phyloP scores from a whole-genome alignment of 2,888 invertebrate species.

The Phrixothrix hirtus region DNA sequence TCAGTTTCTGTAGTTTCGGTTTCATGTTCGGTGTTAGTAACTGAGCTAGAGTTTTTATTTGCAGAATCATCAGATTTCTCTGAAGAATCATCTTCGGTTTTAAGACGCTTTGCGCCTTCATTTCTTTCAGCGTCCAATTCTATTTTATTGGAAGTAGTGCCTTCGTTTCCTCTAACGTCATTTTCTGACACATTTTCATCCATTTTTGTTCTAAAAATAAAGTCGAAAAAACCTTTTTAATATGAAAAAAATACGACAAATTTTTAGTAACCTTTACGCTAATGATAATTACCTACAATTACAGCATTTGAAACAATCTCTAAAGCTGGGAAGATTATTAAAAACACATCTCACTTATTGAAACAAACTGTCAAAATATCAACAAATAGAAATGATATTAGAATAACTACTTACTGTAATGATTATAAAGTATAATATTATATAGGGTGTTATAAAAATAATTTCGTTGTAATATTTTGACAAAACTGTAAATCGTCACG shows the following conservation, averaged over 20 bases:
- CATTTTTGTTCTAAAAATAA: constrained; percentile 45
- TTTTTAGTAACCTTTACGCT: too few species aligned
- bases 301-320: background rate
- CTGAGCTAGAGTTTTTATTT: constrained; percentile 6
- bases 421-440: too few species aligned
- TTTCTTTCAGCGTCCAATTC: constrained; percentile 21
- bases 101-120: constrained; percentile 44
- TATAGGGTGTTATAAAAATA: too few species aligned
- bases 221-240: constrained; percentile 33
- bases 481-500: too few species aligned
- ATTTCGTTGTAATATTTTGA: too few species aligned
- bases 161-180: constrained; percentile 28
- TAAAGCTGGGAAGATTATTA: too few species aligned
- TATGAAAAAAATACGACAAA: background rate
- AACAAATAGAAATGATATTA: too few species aligned
- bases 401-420: too few species aligned
- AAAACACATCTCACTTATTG: too few species aligned
- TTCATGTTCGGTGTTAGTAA: constrained; percentile 6
- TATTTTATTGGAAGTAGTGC: constrained; percentile 13
- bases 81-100: constrained; percentile 38
- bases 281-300: background rate
- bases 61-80: constrained; percentile 37
- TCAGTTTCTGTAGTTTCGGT: constrained; percentile 37
- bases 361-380: background rate
- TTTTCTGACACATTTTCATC: constrained; percentile 41